Conservation (phyloP, 1,140 invertebrate species). For the Cheumatopsyche charites region DNA sequence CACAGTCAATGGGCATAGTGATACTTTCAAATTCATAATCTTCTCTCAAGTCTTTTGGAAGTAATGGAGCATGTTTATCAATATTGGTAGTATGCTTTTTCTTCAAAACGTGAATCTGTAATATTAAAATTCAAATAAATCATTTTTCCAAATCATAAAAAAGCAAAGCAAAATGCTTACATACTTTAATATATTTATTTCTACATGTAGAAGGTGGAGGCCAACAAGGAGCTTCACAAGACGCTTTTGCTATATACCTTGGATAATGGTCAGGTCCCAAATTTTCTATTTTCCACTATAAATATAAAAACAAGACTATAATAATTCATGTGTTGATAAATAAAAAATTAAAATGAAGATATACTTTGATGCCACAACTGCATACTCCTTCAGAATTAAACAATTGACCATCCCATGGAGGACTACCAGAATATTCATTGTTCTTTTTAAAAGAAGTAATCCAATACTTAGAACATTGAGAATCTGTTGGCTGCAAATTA, state of each 20-base stretch:
- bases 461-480: not conserved
- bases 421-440: too few species aligned
- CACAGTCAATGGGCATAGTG: conserved; percentile 27
- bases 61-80: conserved; percentile 12
- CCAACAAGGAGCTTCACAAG: not conserved
- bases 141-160: not conserved
- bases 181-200: conserved; percentile 18
- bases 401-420: too few species aligned
- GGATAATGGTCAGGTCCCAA: conserved; percentile 5
- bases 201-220: not conserved
- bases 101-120: conserved; percentile 33
- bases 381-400: too few species aligned
- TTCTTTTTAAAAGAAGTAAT: too few species aligned
- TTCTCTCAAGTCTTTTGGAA: conserved; percentile 17
- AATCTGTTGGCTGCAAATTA: not conserved
- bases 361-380: too few species aligned
- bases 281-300: not conserved
- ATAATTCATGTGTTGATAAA: too few species aligned
- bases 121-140: not conserved
- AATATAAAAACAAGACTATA: too few species aligned
- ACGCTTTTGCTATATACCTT: not conserved
- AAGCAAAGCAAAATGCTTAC: not conserved
- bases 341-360: too few species aligned
- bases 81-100: not conserved
- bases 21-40: conserved; percentile 17